Evolutionary conservation across 2,888 invertebrate genomes (phyloP).

Genomic region (Andrena flavipes): DNA sequence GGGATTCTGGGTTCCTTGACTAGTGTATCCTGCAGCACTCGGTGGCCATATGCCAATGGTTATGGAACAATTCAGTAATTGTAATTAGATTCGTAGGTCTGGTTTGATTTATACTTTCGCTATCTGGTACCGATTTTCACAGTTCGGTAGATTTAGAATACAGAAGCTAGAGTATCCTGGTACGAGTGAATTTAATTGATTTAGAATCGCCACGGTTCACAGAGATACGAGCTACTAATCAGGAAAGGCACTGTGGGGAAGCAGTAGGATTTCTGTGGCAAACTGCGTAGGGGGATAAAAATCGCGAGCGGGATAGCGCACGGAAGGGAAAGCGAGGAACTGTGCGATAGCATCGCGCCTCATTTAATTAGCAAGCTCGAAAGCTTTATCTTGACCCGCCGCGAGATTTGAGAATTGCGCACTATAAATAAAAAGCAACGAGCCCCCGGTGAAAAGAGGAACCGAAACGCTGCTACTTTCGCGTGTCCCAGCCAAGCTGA

Average conservation of each 20-base stretch:
- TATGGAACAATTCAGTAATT: no score
- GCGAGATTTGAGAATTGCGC: slow-evolving; percentile 50
- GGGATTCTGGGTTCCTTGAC: not conserved
- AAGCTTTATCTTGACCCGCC: slow-evolving; percentile 62
- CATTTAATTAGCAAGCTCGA: slow-evolving; percentile 73
- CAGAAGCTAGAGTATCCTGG: no score
- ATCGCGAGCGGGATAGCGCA: not conserved
- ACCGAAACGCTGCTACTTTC: slow-evolving; percentile 26
- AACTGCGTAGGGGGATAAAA: not conserved
- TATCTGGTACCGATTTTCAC: no score
- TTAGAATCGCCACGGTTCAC: no score
- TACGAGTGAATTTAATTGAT: no score
- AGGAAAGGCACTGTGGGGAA: no score
- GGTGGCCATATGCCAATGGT: no score
- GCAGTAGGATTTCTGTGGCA: not conserved
- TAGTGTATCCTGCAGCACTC: not conserved
- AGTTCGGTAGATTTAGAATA: no score
- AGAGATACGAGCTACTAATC: not conserved
- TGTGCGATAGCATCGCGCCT: slow-evolving; percentile 63
- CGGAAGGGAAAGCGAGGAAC: slow-evolving; percentile 46
- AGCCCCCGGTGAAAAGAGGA: slow-evolving; percentile 28
- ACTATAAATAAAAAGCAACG: slow-evolving; percentile 61
- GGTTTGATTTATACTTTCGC: no score
- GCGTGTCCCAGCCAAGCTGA: slow-evolving; percentile 17
- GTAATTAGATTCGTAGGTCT: no score